Evolutionary conservation across 64 coral and sea anemone genomes (phyloP), one percentile per base, ranked within the genome.

Genomic region (Montipora foliosa): DNA sequence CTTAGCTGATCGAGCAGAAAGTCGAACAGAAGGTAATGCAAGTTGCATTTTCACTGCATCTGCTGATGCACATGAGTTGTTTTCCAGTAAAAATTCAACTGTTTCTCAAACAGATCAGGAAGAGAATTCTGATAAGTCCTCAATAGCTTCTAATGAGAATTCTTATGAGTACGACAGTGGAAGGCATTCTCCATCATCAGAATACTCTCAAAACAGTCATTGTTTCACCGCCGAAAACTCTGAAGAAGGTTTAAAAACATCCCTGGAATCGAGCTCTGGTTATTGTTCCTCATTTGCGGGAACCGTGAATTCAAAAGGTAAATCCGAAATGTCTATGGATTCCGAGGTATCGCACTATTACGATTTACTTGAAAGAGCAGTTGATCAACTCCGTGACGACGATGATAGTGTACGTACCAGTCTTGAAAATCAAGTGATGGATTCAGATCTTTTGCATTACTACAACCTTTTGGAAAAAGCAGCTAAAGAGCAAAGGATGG

Each of bases 261-360:
- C 37, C 5, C 1, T 4, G 20, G 67, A 50, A 46, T 69, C 82
- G 8, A 86, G 46, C 17, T 86, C 37, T 72, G 46, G 66, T 20
- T 86, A 45, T 67, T 50, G 82, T 24, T 86, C 82, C 46, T 86
- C 66, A 3, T 68, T 50, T 11, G 7, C 9, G 2, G 66, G 6
- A 13, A 72, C 47, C 16, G 82, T 50, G 17, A 49, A 5, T 50
- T 51, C 46, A 13, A 50, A 14, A 37, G 44, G 14, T 21, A n/a
- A 14, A 71, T 11, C 64, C 0, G 82, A 86, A 19, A 13, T 20
- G 45, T 24, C 62, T 6, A 7, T 22, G 12, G 82, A 72, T 5
- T 86, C 82, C 10, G 17, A 72, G 6, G 62, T 67, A 2, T 86
- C 82, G 2, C 82, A 50, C 48, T 86, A 86, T 50, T 86, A 86